Conservation (phyloP, 2,797 vertebrate species). For the Nasua narica region DNA sequence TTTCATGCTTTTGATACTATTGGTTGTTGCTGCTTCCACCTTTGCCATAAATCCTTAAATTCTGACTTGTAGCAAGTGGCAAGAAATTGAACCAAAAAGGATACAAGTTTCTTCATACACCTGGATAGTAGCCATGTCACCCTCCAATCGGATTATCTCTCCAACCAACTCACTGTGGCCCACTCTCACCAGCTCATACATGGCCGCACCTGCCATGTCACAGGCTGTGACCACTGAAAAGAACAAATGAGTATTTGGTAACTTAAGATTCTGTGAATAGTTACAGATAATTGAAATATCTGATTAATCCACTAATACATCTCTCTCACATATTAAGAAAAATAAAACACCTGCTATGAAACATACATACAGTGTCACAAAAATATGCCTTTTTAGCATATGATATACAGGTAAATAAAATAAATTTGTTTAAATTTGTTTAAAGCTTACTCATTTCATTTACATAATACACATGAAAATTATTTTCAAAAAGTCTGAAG, state of each 20-base stretch:
- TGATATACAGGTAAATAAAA: not conserved
- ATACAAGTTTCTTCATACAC: conserved; percentile 99
- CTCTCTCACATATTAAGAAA: not conserved
- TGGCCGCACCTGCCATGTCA: conserved; percentile 97
- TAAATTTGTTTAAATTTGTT: not conserved
- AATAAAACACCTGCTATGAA: not conserved
- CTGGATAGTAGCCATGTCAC: conserved; percentile 98
- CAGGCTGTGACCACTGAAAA: conserved; percentile 94
- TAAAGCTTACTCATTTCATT: conserved; percentile 12
- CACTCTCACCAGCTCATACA: conserved; percentile 98
- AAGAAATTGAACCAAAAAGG: conserved; percentile 82
- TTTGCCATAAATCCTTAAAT: conserved; percentile 39
- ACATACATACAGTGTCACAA: not conserved
- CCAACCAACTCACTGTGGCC: conserved; percentile 98
- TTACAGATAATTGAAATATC: not conserved
- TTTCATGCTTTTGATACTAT: not conserved
- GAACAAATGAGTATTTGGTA: not conserved
- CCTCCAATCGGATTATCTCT: conserved; percentile 98
- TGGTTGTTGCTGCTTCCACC: not conserved
- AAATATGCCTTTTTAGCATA: conserved; percentile 17
- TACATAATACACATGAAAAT: not conserved
- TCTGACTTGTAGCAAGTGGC: not conserved
- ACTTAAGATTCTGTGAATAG: conserved; percentile 7
- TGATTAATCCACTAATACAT: not conserved
- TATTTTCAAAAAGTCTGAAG: conserved; percentile 14